phyloP scores from a whole-genome alignment of 64 coral and sea anemone genomes.

The Platygyra sinensis region DNA sequence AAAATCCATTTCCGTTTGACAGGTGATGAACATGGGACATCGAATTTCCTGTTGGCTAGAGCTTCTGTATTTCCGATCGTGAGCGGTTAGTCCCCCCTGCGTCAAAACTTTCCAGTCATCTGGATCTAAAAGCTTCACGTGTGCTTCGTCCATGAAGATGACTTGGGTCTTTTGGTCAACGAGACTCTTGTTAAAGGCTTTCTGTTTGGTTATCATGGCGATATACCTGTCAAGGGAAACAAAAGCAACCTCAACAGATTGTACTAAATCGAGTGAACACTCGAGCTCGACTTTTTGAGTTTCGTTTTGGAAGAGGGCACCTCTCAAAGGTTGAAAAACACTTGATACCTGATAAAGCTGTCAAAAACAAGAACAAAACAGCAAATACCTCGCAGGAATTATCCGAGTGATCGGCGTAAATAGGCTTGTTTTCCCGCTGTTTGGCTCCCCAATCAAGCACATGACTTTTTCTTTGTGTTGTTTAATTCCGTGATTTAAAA shows the following conservation, averaged over 20 bases:
- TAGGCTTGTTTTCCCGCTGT: background rate
- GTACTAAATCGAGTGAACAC: too few relatives aligned
- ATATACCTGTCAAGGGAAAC: background rate
- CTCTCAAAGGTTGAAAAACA: too few relatives aligned
- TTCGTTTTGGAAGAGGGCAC: too few relatives aligned
- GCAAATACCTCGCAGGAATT: background rate
- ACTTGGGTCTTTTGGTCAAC: background rate
- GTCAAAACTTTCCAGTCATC: background rate
- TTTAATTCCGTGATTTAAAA: background rate
- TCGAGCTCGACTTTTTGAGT: too few relatives aligned
- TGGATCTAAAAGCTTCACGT: background rate
- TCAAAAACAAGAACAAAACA: too few relatives aligned
- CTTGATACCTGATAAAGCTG: too few relatives aligned
- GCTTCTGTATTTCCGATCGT: background rate
- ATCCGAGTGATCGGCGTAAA: background rate
- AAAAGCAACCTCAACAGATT: background rate
- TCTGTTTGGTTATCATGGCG: background rate
- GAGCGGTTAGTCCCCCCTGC: background rate
- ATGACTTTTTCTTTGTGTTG: constrained; percentile 7
- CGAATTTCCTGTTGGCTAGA: background rate
- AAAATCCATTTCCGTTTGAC: background rate
- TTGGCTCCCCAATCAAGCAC: background rate
- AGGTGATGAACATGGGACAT: constrained; percentile 13
- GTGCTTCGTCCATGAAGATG: background rate
- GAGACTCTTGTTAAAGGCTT: background rate